Base-by-base conservation (phyloP, 2,888 invertebrate genomes). In the Ophion slaviceki region DNA sequence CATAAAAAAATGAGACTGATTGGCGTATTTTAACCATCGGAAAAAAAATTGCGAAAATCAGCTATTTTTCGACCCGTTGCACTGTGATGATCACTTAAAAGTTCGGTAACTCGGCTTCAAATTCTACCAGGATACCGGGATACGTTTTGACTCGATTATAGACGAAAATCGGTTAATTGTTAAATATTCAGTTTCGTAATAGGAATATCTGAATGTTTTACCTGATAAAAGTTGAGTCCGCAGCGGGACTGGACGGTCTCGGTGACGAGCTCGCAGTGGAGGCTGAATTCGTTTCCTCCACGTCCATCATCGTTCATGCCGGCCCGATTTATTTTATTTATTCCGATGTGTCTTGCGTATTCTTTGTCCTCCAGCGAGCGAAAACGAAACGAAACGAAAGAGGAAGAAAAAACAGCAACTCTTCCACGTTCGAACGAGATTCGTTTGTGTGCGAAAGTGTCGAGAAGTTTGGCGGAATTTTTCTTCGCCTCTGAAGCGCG, bases 291-390 rank as follows among this genome's bases (percentile, higher is more conserved):
- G 91, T 93, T 86, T 93, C 93, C 90, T 93, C 94, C 89, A 93
- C 92, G 90, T 94, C 93, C 93, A 94, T 94, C 93, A 92, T 93
- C 89, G 90, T 92, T 93, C 93, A 93, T 93, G 82, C 90, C 93
- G 90, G 90, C 85, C 77, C 81, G 59, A 72, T 20, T 77, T 47
- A 47, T 81, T 67, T 53, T 24, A 40, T 66, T 83, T 70, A 80
- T 86, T 80, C 85, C 85, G 67, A 53, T 53, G 57, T 61, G 71
- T 61, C 10, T 61, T 62, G 32, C 57, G n/a, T 1, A 2, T 11
- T 28, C 20, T 47, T 32, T 11, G 24, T 66, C n/a, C 36, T 1
- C 7, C 40, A 40, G 40, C 40, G 40, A 40, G 40, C 40, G 20
- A 36, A 4, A 36, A 64, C 57, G 57, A 20, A 36, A 64, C 57